A percentile compares a stretch with the other conserved stretches of the same genome.
phyloP scores from a whole-genome alignment of 2,113 vertebrate species.

The Oxyura jamaicensis region DNA sequence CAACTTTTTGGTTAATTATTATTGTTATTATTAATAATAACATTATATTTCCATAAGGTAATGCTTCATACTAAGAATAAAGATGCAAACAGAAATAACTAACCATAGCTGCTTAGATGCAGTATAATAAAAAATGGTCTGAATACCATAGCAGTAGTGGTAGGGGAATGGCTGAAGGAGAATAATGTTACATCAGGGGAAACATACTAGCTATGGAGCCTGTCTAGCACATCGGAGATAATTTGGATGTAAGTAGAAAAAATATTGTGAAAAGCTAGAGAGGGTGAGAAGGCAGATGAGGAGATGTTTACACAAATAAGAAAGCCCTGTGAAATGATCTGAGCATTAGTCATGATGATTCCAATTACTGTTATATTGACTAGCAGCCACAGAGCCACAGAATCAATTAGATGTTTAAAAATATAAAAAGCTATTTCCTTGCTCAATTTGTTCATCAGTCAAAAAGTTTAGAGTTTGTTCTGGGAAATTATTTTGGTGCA shows the following conservation, averaged over 20 bases:
- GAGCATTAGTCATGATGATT: conserved; percentile 21
- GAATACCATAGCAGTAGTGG: background rate
- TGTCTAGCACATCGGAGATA: background rate
- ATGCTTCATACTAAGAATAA: background rate
- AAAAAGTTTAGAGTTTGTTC: background rate
- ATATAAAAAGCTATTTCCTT: conserved; percentile 27
- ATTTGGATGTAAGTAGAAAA: background rate
- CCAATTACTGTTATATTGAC: conserved; percentile 29
- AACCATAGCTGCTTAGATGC: background rate
- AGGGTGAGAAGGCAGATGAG: background rate
- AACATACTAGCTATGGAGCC: background rate
- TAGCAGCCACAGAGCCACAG: background rate
- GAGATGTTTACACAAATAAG: conserved; percentile 6
- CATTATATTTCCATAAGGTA: background rate
- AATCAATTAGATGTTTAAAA: conserved; percentile 48
- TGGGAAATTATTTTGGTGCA: background rate
- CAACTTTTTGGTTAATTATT: background rate
- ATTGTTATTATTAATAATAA: background rate
- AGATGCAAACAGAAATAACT: background rate
- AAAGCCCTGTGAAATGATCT: background rate
- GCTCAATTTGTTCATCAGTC: conserved; percentile 33
- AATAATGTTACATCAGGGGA: background rate
- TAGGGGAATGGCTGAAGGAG: background rate
- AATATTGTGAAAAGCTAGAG: background rate
- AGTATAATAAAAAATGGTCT: background rate